Conservation (phyloP, 1,140 invertebrate genomes). For the Papilio helenus region DNA sequence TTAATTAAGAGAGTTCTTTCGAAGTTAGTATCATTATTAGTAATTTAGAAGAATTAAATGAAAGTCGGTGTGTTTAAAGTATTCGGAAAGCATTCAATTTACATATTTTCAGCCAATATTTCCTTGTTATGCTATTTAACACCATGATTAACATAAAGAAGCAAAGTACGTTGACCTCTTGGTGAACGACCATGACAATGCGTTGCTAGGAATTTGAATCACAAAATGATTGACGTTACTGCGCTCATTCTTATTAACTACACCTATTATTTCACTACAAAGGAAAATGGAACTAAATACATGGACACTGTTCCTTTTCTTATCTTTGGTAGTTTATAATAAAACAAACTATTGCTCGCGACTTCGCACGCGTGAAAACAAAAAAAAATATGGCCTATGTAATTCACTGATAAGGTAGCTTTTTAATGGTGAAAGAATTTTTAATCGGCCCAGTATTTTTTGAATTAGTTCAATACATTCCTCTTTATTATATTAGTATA, state of each 20-base stretch:
- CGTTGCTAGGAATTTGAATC: not conserved
- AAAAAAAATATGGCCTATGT: no score
- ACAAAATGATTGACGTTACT: not conserved
- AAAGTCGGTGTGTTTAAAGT: not conserved
- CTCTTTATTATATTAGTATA: no score
- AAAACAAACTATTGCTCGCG: no score
- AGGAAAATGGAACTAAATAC: not conserved
- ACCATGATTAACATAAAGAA: conserved; percentile 5
- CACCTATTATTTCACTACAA: not conserved
- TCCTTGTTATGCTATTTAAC: not conserved
- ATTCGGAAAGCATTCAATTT: not conserved
- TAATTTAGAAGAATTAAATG: not conserved
- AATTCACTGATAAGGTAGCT: no score
- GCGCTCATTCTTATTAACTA: not conserved
- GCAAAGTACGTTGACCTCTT: not conserved
- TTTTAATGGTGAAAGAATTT: no score
- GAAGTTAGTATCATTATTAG: not conserved
- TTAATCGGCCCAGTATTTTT: no score
- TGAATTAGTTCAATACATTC: no score
- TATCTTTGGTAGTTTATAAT: not conserved
- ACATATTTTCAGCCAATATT: not conserved
- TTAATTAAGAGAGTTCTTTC: not conserved
- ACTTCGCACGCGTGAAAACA: no score
- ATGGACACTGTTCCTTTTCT: not conserved
- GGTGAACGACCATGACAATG: not conserved